phyloP scores from a whole-genome alignment of 1,140 invertebrate species.

The Neodiprion virginianus region DNA sequence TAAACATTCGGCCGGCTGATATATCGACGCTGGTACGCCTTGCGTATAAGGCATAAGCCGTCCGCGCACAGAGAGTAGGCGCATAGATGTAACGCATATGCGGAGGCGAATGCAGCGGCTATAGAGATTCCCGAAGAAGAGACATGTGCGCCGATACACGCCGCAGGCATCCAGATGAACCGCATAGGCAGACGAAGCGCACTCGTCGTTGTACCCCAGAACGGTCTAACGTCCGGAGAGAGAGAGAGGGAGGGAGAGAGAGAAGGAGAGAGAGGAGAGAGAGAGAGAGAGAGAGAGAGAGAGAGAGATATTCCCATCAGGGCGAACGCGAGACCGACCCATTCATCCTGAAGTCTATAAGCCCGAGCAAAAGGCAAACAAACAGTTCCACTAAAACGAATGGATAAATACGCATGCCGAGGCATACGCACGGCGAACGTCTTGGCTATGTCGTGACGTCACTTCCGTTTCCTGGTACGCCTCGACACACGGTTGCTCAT shows the following conservation, averaged over 20 bases:
- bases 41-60: constrained; percentile 13
- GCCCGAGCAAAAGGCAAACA: constrained; percentile 28
- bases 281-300: not conserved
- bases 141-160: too few relatives aligned
- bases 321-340: not conserved
- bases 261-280: not conserved
- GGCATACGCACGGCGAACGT: constrained; percentile 14
- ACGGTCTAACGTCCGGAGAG: constrained; percentile 8
- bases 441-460: constrained; percentile 36
- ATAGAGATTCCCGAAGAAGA: too few relatives aligned
- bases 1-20: too few relatives aligned
- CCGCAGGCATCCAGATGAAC: too few relatives aligned
- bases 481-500: constrained; percentile 36
- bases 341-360: constrained; percentile 9
- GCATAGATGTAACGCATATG: constrained; percentile 3
- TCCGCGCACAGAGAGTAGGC: constrained; percentile 10
- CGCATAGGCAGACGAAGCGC: not conserved
- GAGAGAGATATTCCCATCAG: too few relatives aligned
- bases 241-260: not conserved
- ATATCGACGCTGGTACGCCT: constrained; percentile 20
- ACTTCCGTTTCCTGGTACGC: constrained; percentile 48
- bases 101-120: constrained; percentile 20
- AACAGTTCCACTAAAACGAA: constrained; percentile 39
- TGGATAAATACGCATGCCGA: constrained; percentile 38
- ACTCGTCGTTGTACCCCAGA: not conserved